Evolutionary conservation across 1,140 invertebrate species (phyloP).

Genomic region (Gryon sp.): DNA sequence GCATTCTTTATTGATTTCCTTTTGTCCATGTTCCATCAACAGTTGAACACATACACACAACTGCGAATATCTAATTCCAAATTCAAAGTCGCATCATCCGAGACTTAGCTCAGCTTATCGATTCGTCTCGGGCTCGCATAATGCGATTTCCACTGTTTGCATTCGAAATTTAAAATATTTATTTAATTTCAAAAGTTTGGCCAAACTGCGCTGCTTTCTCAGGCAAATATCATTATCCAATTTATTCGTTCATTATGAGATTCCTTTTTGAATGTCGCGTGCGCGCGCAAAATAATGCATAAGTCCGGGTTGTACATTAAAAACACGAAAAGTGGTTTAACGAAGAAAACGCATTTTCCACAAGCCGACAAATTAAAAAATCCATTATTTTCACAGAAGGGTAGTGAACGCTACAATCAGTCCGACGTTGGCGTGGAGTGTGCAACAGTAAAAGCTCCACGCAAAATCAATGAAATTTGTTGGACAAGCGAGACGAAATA

Average conservation of each 20-base stretch:
- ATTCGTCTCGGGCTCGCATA: slow-evolving; percentile 31
- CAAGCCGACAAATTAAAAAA: slow-evolving; percentile 47
- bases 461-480: slow-evolving; percentile 35
- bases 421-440: not conserved
- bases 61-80: slow-evolving; percentile 30
- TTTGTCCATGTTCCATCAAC: no score
- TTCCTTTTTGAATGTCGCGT: not conserved
- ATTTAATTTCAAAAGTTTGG: slow-evolving; percentile 48
- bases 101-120: slow-evolving; percentile 38
- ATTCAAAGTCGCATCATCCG: slow-evolving; percentile 41
- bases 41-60: not conserved
- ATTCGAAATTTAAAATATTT: slow-evolving; percentile 43
- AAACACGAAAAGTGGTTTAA: slow-evolving; percentile 38
- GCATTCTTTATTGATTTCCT: not conserved
- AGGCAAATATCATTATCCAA: slow-evolving; percentile 22
- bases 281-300: slow-evolving; percentile 17
- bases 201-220: slow-evolving; percentile 2
- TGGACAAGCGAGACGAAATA: slow-evolving; percentile 22
- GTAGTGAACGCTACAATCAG: slow-evolving; percentile 3
- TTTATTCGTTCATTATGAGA: slow-evolving; percentile 28
- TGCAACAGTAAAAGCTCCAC: slow-evolving; percentile 7
- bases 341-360: slow-evolving; percentile 31
- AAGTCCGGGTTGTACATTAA: not conserved
- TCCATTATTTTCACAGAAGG: slow-evolving; percentile 29
- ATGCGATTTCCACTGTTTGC: slow-evolving; percentile 42